These are phyloP conservation scores for Eupithecia centaureata DNA, from an alignment of 2,888 invertebrate species.

Conservation along the genomic window DNA sequence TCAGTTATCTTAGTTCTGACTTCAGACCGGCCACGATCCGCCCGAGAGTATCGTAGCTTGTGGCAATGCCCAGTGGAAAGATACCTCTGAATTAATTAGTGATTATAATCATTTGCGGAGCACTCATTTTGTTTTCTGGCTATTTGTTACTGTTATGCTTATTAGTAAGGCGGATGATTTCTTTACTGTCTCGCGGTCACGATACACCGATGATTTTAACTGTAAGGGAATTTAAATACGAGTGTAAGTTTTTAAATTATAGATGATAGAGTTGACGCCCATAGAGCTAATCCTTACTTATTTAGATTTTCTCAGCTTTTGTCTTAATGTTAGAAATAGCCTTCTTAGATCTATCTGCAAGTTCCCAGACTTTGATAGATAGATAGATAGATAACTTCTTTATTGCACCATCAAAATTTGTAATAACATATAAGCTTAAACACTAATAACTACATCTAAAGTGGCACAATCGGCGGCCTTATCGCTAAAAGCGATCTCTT, in stretches of 20 bases:
- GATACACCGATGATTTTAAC: constrained; percentile 16
- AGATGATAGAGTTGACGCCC: not conserved
- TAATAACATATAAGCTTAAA: no score
- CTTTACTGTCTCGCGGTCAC: constrained; percentile 18
- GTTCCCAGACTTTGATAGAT: no score
- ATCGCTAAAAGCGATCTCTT: no score
- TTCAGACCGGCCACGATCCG: not conserved
- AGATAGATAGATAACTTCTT: no score
- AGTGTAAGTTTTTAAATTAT: not conserved
- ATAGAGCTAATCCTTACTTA: not conserved
- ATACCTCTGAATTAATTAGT: constrained; percentile 47
- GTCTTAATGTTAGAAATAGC: no score
- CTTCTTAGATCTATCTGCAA: no score
- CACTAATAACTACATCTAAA: no score
- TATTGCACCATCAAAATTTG: no score
- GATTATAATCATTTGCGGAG: constrained; percentile 46
- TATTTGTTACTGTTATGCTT: constrained; percentile 43
- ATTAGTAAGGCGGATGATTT: constrained; percentile 23
- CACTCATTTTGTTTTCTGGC: constrained; percentile 42
- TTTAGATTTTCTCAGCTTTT: not conserved
- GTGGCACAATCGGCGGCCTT: no score
- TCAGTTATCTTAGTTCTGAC: not conserved
- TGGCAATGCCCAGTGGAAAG: constrained; percentile 2
- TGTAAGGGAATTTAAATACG: constrained; percentile 8
- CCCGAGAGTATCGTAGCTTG: not conserved